phyloP scores from a whole-genome alignment of 2,888 invertebrate species.

The Odontothrips loti region DNA sequence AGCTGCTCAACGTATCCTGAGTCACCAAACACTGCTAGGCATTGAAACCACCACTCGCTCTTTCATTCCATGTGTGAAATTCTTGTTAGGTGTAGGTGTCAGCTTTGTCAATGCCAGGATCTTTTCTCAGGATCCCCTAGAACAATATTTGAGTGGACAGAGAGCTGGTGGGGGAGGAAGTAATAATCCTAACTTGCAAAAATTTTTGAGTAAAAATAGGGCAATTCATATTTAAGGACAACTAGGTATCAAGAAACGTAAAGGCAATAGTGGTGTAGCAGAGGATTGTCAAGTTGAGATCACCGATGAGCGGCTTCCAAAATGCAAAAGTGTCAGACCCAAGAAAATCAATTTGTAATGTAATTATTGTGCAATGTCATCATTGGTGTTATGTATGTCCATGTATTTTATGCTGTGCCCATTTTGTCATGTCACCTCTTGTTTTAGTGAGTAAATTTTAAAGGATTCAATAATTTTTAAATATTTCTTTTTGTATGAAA shows the following conservation, averaged over 20 bases:
- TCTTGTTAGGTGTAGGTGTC: background rate
- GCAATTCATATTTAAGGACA: slow-evolving; percentile 14
- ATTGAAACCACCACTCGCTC: background rate
- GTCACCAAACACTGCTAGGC: slow-evolving; percentile 2
- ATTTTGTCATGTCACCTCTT: too few relatives aligned
- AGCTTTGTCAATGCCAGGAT: background rate
- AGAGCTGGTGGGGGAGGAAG: background rate
- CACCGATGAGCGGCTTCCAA: background rate
- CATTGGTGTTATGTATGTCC: too few relatives aligned
- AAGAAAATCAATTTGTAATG: slow-evolving; percentile 5
- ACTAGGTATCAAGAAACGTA: background rate
- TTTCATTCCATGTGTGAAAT: background rate
- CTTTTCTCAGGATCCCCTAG: slow-evolving; percentile 1
- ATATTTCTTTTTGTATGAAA: too few relatives aligned
- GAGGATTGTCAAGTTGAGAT: background rate
- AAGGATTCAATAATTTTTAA: too few relatives aligned
- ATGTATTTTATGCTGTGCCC: too few relatives aligned
- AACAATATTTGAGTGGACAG: background rate
- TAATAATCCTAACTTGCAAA: background rate
- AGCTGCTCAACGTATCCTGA: background rate
- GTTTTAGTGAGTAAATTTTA: too few relatives aligned
- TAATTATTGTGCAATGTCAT: background rate
- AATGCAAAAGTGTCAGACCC: background rate
- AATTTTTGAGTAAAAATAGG: slow-evolving; percentile 18
- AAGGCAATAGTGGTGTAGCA: background rate